These are phyloP conservation scores for Cyprinodon variegatus DNA, from an alignment of 2,113 vertebrate genomes.

Conservation along the genomic window DNA sequence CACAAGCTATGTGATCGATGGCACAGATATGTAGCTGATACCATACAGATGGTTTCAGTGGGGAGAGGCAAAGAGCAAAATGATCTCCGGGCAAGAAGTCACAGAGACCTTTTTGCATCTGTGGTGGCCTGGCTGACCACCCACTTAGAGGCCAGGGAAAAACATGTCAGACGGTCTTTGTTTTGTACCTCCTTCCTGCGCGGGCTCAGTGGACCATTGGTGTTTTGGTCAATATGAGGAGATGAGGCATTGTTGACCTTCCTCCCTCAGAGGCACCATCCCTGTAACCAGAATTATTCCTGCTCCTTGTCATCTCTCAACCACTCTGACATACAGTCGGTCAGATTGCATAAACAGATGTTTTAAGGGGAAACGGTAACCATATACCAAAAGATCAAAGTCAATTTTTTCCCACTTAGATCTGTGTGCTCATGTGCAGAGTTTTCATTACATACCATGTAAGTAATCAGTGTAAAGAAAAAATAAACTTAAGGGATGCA, in stretches of 20 bases:
- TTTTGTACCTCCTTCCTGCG: conserved; percentile 50
- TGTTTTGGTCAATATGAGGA: conserved; percentile 46
- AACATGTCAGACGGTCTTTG: conserved; percentile 58
- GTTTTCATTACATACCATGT: conserved; percentile 34
- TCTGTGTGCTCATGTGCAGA: conserved; percentile 34
- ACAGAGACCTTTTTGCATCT: conserved; percentile 7
- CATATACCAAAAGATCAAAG: conserved; percentile 35
- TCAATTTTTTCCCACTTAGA: conserved; percentile 21
- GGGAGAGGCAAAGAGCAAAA: conserved; percentile 15
- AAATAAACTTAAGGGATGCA: conserved; percentile 9
- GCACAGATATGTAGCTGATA: conserved; percentile 11
- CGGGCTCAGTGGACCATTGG: conserved; percentile 5
- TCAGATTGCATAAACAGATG: conserved; percentile 63
- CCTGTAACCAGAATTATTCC: neutral
- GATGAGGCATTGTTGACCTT: conserved; percentile 49
- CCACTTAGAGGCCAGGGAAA: conserved; percentile 49
- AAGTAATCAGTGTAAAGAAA: conserved; percentile 17
- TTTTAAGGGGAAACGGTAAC: conserved; percentile 35
- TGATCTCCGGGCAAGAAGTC: conserved; percentile 36
- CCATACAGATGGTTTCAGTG: conserved; percentile 8
- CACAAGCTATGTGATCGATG: neutral
- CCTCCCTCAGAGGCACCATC: conserved; percentile 9
- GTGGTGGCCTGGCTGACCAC: conserved; percentile 43
- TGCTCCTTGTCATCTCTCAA: conserved; percentile 22
- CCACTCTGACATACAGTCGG: conserved; percentile 34